A percentile compares a stretch with the other conserved stretches of the same genome.
Conservation (phyloP, 1,140 invertebrate species). For the Pantala flavescens region DNA sequence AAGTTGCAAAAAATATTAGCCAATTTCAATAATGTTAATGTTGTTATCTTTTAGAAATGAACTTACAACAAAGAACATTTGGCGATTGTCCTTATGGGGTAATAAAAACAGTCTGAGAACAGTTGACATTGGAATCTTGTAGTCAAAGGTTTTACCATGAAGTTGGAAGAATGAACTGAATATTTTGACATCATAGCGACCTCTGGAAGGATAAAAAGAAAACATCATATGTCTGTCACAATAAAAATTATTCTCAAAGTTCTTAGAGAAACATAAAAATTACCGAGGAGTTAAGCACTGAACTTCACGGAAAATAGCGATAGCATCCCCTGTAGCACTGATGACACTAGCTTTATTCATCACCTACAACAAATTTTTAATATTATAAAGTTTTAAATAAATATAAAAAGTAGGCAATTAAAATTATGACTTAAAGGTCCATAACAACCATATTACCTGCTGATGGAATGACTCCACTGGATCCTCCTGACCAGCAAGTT, state of each 20-base stretch:
- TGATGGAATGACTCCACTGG: slow-evolving; percentile 91
- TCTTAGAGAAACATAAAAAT: slow-evolving; percentile 15
- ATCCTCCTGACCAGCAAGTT: slow-evolving; percentile 68
- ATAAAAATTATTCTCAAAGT: not conserved
- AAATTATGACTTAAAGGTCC: too few relatives aligned
- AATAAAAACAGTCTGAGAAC: slow-evolving; percentile 88
- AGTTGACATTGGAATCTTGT: slow-evolving; percentile 96
- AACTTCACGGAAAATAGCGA: slow-evolving; percentile 92
- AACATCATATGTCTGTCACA: slow-evolving; percentile 16
- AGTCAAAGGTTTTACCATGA: slow-evolving; percentile 99
- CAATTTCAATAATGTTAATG: too few relatives aligned
- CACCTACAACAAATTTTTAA: slow-evolving; percentile 41
- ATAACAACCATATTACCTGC: slow-evolving; percentile 36
- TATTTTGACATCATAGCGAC: slow-evolving; percentile 99
- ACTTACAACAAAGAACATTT: slow-evolving; percentile 95
- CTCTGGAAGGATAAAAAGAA: slow-evolving; percentile 48
- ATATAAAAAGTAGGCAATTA: not conserved
- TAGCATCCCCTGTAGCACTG: slow-evolving; percentile 92
- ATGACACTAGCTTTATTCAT: slow-evolving; percentile 96
- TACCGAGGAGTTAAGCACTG: slow-evolving; percentile 96
- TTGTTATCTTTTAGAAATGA: too few relatives aligned
- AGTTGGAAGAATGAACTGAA: slow-evolving; percentile 96
- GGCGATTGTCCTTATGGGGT: slow-evolving; percentile 94
- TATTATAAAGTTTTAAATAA: not conserved
- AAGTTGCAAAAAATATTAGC: slow-evolving; percentile 16